Conservation (phyloP, 92 coral and sea anemone species). For the Palythoa heliodiscus region DNA sequence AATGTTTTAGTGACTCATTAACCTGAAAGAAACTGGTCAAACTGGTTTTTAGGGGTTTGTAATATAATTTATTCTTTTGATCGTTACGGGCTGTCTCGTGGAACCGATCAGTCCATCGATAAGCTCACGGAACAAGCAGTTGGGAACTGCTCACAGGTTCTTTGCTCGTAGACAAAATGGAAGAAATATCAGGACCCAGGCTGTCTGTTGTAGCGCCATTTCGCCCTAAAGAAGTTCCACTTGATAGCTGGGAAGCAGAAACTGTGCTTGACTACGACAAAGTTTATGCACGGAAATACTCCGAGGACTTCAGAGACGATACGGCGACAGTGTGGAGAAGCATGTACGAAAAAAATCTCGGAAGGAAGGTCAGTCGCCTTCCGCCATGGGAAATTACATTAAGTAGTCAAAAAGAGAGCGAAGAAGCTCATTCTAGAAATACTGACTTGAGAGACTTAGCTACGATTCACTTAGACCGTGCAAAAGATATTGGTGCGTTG, state of each 20-base stretch:
- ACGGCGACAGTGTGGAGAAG: constrained; percentile 92
- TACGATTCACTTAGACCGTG: constrained; percentile 65
- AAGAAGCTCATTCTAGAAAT: constrained; percentile 47
- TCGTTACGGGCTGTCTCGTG: neutral
- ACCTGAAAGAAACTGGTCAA: neutral
- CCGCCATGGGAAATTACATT: constrained; percentile 80
- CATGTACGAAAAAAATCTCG: constrained; percentile 89
- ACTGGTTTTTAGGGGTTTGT: neutral
- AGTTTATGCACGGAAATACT: constrained; percentile 71
- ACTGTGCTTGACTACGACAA: constrained; percentile 62
- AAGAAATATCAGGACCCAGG: constrained; percentile 8
- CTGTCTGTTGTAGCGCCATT: constrained; percentile 36
- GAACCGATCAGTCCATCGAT: neutral
- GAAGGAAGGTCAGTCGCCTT: constrained; percentile 78
- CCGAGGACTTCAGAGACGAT: constrained; percentile 79
- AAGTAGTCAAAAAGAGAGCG: constrained; percentile 48
- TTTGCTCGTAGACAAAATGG: neutral
- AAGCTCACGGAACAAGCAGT: neutral
- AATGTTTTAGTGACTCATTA: too few species aligned
- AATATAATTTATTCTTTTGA: neutral
- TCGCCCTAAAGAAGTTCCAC: constrained; percentile 52
- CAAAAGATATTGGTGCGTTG: constrained; percentile 54
- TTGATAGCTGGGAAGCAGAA: constrained; percentile 72
- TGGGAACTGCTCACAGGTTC: too few species aligned
- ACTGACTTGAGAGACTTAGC: constrained; percentile 68